Conservation (phyloP, 2,888 invertebrate species). For the Machimus rusticus region DNA sequence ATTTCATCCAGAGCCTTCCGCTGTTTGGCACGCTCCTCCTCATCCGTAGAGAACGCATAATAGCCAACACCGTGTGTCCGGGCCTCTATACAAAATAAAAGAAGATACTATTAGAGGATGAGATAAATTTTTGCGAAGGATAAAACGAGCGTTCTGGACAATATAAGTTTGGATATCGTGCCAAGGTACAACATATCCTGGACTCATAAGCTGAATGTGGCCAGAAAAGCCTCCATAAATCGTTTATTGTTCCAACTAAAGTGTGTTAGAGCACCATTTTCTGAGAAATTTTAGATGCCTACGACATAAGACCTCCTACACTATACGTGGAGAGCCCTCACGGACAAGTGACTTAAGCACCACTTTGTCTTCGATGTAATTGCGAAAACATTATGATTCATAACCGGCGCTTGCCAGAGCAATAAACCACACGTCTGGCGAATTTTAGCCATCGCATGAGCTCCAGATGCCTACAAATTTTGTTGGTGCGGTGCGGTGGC, state of each 20-base stretch:
- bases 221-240: background rate
- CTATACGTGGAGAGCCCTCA: background rate
- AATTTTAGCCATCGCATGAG: background rate
- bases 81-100: constrained; percentile 71
- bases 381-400: constrained; percentile 17
- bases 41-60: constrained; percentile 89
- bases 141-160: background rate
- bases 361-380: background rate
- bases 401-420: background rate
- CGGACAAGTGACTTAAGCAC: background rate
- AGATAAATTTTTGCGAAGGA: background rate
- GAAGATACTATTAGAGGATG: background rate
- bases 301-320: background rate
- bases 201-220: background rate
- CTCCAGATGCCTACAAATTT: background rate
- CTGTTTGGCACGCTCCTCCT: constrained; percentile 78
- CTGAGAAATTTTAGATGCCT: background rate
- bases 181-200: background rate
- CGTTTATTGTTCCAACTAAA: background rate
- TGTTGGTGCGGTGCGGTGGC: background rate
- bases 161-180: background rate
- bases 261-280: background rate
- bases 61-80: constrained; percentile 92
- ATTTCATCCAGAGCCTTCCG: constrained; percentile 78
- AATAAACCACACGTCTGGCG: background rate